These are phyloP conservation scores for Aphodius sticticus DNA, from an alignment of 2,888 invertebrate genomes.

Conservation along the genomic window DNA sequence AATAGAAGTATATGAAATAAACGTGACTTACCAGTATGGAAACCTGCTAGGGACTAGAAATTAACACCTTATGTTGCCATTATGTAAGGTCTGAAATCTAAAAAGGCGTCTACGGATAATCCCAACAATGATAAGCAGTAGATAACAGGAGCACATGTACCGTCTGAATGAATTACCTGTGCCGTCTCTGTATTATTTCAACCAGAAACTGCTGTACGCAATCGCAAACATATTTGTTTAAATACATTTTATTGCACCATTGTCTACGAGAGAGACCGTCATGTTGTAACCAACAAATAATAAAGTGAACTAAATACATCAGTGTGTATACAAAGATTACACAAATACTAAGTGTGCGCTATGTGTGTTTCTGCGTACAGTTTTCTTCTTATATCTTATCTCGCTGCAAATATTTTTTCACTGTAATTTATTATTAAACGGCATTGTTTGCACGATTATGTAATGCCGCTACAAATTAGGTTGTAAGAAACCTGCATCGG, in stretches of 20 bases:
- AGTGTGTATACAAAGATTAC: slow-evolving; percentile 4
- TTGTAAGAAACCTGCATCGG: background rate
- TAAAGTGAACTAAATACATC: slow-evolving; percentile 4
- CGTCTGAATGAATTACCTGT: background rate
- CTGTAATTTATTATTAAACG: background rate
- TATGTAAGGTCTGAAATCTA: background rate
- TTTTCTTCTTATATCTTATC: background rate
- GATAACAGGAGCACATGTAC: background rate
- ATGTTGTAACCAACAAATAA: background rate
- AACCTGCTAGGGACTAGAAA: background rate
- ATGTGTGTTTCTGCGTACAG: background rate
- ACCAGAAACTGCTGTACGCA: background rate
- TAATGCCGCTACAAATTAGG: background rate
- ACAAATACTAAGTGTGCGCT: background rate
- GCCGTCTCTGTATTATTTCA: background rate
- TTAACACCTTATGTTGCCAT: background rate
- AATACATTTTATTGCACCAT: slow-evolving; percentile 33
- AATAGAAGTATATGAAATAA: background rate
- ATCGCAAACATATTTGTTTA: slow-evolving; percentile 4
- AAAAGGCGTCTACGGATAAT: background rate
- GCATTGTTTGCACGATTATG: background rate
- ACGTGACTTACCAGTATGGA: slow-evolving; percentile 13
- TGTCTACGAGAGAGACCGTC: slow-evolving; percentile 22
- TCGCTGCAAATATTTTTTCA: background rate
- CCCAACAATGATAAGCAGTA: background rate